A percentile compares a stretch with the other conserved stretches of the same genome.
Evolutionary conservation across 2,797 vertebrate genomes (phyloP).

Genomic region (Smutsia temminckii): DNA sequence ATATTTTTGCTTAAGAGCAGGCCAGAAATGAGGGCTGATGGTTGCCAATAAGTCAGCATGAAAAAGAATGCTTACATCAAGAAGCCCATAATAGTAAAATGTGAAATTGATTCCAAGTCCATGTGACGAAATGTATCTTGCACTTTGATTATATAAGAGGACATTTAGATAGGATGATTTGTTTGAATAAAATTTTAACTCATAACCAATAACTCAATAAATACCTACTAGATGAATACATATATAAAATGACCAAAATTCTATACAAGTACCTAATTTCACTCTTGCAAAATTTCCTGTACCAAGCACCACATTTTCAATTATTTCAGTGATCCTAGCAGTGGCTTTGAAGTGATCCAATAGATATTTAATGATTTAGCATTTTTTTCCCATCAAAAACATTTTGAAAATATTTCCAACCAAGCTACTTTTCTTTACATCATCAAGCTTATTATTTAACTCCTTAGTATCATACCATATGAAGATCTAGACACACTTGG

Average conservation of each 20-base stretch:
- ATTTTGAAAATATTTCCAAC: conserved; percentile 12
- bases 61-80: not conserved
- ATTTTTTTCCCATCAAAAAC: not conserved
- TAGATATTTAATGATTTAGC: not conserved
- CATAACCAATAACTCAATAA: not conserved
- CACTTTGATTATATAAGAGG: not conserved
- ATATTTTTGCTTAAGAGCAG: not conserved
- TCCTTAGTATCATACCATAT: not conserved
- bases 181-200: not conserved
- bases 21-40: not conserved
- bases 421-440: not conserved
- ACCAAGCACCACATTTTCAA: not conserved
- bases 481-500: not conserved
- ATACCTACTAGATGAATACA: not conserved
- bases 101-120: not conserved
- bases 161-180: not conserved
- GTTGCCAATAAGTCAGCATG: not conserved
- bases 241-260: not conserved
- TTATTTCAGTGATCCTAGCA: not conserved
- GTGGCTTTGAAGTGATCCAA: not conserved
- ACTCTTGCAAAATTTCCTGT: not conserved
- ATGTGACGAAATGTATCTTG: not conserved
- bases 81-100: not conserved
- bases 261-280: not conserved
- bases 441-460: not conserved